Evolutionary conservation across 2,888 invertebrate species (phyloP), one percentile per base, ranked within the genome.

Genomic region (Andrena chrysosceles): DNA sequence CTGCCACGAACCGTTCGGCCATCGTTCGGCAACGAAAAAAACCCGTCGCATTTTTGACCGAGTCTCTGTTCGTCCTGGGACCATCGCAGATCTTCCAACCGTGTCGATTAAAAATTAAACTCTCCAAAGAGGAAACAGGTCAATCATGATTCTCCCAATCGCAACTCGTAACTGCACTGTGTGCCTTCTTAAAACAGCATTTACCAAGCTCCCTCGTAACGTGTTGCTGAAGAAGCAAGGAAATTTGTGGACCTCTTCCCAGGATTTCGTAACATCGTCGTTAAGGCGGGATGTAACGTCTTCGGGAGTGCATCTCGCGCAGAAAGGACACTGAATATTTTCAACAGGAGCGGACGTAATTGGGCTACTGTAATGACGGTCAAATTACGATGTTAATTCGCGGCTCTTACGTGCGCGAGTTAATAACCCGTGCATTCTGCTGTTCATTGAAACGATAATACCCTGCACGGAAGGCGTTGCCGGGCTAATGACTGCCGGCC

Each of bases 351-450:
- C 13, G 49, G 59, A n/a, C 52, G 63, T 78, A 84, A 84, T 84
- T 84, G 74, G 69, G 68, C 73, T 62, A 26, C 72, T 56, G 66
- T 83, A 82, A 84, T 70, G 74, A 70, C 60, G 73, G 74, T 78
- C 70, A 75, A 82, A 83, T 83, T 83, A 68, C 83, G 63, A 68
- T 84, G 70, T 79, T 84, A 84, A 84, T 82, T 84, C 66, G 79
- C 77, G 60, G 74, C 67, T 78, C 78, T 78, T 82, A 73, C 69
- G 49, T 66, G 49, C 69, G 66, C 70, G 71, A 68, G 78, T 83
- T 83, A 84, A 84, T 78, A 84, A 71, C 73, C 83, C 83, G 83
- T 77, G 71, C 42, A 69, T 83, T 77, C 66, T 83, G 66, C 79
- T 71, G 67, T 75, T 78, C 83, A 75, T 84, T 75, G 83, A 79